A percentile compares a stretch with the other conserved stretches of the same genome.
These are phyloP conservation scores for Paramuricea clavata DNA, from an alignment of 92 coral and sea anemone genomes.

Conservation along the genomic window DNA sequence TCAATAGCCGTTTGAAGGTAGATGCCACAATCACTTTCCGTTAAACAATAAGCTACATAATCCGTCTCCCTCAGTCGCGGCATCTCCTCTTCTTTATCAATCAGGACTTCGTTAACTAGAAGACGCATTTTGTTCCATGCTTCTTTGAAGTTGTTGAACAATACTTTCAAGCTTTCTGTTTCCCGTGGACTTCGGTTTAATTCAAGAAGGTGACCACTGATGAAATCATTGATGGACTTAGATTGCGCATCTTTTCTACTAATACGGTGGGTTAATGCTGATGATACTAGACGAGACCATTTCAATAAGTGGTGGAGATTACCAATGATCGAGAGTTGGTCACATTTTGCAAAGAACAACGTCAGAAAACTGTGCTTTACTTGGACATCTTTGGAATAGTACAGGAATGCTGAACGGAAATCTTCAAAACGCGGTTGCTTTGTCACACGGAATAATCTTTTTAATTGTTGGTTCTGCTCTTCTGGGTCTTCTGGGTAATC, in stretches of 20 bases:
- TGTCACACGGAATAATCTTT: conserved; percentile 78
- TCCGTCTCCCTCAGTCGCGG: conserved; percentile 79
- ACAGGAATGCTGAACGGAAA: conserved; percentile 70
- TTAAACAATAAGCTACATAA: conserved; percentile 79
- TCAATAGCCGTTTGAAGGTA: conserved; percentile 75
- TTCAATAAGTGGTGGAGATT: conserved; percentile 71
- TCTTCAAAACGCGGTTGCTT: conserved; percentile 70
- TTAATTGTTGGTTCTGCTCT: conserved; percentile 65
- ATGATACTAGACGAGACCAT: conserved; percentile 81
- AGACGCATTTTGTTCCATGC: conserved; percentile 87
- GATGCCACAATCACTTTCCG: conserved; percentile 76
- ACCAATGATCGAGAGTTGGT: conserved; percentile 66
- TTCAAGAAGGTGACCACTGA: conserved; percentile 52
- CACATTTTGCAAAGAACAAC: conserved; percentile 77
- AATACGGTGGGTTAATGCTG: conserved; percentile 78
- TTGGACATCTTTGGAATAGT: conserved; percentile 57
- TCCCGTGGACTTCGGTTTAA: conserved; percentile 41
- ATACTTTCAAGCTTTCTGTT: conserved; percentile 37
- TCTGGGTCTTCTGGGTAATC: conserved; percentile 34
- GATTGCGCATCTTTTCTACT: conserved; percentile 74
- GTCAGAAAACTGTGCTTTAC: conserved; percentile 78
- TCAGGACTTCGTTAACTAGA: conserved; percentile 47
- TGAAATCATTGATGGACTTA: conserved; percentile 74
- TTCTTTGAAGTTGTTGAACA: conserved; percentile 74
- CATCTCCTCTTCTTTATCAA: conserved; percentile 39